Base-by-base conservation (phyloP, 2,797 vertebrate genomes). In the Onychomys torridus region DNA sequence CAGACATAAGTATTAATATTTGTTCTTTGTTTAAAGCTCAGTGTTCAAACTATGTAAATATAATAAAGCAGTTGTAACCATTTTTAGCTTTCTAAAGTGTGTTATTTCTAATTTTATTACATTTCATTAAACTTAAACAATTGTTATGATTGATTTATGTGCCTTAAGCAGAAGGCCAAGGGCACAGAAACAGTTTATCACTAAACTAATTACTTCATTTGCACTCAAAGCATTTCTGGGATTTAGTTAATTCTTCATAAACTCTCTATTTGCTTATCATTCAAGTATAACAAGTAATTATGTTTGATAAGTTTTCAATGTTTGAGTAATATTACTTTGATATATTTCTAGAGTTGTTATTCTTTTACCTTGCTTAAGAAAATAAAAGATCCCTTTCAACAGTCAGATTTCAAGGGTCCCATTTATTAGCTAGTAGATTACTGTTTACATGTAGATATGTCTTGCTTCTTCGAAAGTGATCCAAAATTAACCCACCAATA, bases 91-190 rank as follows among this genome's bases (percentile, higher is more conserved):
- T 95, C 27, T 55, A 94, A 91, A 90, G 67, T 76, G 4, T 32
- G 85, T 63, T 71, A 92, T 81, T 96, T 96, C 93, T 43, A 85
- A 83, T 91, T 83, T 49, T n/a, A 61, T 86, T 93, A 84, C 93
- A 83, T 91, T 83, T 49, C 34, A 61, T 87, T 93, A 84, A 94
- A 83, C 65, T 92, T 92, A 79, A 84, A 32, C 34, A 77, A 12
- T 81, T 78, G 79, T 85, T 89, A 55, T 86, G 65, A 61, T 86
- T 87, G 71, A 89, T 40, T 95, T 11, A 29, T 87, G 25, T 93
- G 52, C 17, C 25, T 81, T 76, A 93, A 65, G 49, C 27, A 92
- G 37, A 93, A 92, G 57, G 59, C 32, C 95, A 84, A 89, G 43
- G 75, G 37, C 23, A 83, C 21, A 89, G 16, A 86, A 61, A 77